Percentiles rank a stretch among this genome's conserved stretches.
Conservation (phyloP, 2,888 invertebrate genomes). For the Carcina quercana region DNA sequence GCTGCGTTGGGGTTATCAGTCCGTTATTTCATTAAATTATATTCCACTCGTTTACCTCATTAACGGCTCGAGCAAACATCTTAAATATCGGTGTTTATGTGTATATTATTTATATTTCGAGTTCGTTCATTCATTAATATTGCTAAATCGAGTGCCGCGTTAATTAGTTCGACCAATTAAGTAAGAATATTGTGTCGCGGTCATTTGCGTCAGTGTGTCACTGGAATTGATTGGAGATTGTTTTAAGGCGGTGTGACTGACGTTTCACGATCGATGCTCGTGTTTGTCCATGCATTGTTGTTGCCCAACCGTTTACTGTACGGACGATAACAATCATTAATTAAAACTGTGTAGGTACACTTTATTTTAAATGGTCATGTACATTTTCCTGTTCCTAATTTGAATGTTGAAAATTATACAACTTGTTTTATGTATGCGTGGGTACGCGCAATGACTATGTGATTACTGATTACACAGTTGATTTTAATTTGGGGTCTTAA, state of each 20-base stretch:
- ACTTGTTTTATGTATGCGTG: too few species aligned
- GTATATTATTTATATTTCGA: conserved; percentile 16
- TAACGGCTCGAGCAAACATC: conserved; percentile 12
- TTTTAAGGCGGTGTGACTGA: conserved; percentile 29
- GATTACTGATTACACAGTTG: too few species aligned
- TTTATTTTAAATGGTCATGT: background rate
- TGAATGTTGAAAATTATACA: too few species aligned
- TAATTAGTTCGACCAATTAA: conserved; percentile 33
- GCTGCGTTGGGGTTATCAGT: too few species aligned
- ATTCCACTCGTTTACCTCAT: conserved; percentile 3
- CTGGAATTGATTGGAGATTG: conserved; percentile 24
- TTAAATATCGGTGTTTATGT: conserved; percentile 14
- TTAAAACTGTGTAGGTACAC: conserved; percentile 26
- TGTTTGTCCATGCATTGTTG: conserved; percentile 19
- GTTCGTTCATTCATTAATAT: conserved; percentile 20
- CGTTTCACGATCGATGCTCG: conserved; percentile 27
- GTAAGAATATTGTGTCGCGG: conserved; percentile 19
- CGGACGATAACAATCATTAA: conserved; percentile 33
- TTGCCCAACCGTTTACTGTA: conserved; percentile 26
- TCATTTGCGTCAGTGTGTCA: conserved; percentile 18
- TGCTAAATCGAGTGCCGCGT: conserved; percentile 21
- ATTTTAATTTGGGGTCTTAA: too few species aligned
- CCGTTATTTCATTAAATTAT: too few species aligned
- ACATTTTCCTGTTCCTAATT: background rate
- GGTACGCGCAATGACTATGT: too few species aligned